Evolutionary conservation across 1,140 invertebrate genomes (phyloP), one percentile per base, ranked within the genome.

Genomic region (Macrocentrus cingulum): DNA sequence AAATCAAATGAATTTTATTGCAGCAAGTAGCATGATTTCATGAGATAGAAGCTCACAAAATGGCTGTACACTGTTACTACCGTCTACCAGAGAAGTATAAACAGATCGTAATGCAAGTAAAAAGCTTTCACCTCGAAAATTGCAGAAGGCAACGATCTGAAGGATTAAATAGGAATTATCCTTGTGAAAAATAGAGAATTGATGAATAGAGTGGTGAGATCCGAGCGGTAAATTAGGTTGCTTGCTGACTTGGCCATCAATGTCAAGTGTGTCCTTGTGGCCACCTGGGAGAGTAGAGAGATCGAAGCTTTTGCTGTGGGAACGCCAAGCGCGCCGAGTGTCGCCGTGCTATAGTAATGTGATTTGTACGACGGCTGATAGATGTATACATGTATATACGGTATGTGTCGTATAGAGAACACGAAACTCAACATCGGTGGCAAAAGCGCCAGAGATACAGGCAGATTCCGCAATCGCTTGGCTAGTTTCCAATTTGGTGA

Each of bases 381-480:
- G 3, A 39, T 15, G 36, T 39, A 15, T 15, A 39, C 11, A 39
- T 39, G 36, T 39, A 39, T 39, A 39, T n/a, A 15, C 36, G 4
- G 8, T 8, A 3, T 39, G 36, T n/a, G 7, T 4, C 3, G 11
- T 39, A 34, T 51, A 16, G 16, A 29, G 13, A 8, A 11, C 32
- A 15, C 11, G 29, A 19, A 32, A 54, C 29, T 54, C 52, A 44
- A 13, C 52, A 54, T 44, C 25, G 13, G 29, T 18, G 15, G 22
- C 39, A 37, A 41, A 15, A 20, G 18, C 15, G 13, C 34, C 15
- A 36, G 49, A 19, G 32, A 51, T 29, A 1, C 15, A 36, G 29
- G 37, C 22, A 13, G 37, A 56, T 51, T 55, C 51, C 52, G 59
- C 51, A 55, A 60, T 55, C 59, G 45, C 37, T 60, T 60, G 59